Base-by-base conservation (phyloP, 2,888 invertebrate species). In the Lottia gigantea region DNA sequence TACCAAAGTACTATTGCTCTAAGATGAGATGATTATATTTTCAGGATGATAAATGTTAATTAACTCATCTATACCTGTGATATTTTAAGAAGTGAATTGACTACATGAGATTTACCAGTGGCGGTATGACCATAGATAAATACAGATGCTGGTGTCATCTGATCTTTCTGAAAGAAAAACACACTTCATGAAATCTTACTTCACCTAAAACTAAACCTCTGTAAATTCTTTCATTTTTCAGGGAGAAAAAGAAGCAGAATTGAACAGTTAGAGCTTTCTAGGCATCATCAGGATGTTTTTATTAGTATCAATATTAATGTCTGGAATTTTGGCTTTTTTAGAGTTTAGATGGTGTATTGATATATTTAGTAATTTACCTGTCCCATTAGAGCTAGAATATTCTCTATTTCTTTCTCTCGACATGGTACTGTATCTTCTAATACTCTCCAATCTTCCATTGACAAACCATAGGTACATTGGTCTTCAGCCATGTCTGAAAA, bases 101-200 rank as follows among this genome's bases (percentile, higher is more conserved):
- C 86, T 71, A 95, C 91, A 23, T 92, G 87, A n/a, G 93, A 92
- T 90, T 96, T 96, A 45, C 95, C 96, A 26, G 94, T 94, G 14
- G 94, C 93, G 78, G 94, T 92, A 86, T 93, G 93, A n/a, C 96
- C 96, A 86, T 93, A 93, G 68, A 95, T 82, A 90, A 94, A 95
- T 81, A 96, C 89, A 77, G 92, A 91, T 78, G 92, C 90, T 8
- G 78, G 75, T 0, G 82, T 77, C 64, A 68, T 64, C 49, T 83
- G 80, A 62, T 74, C 62, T 66, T 74, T 78, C 85, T 85, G 77
- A 19, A 75, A 75, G 47, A 70, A 61, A 63, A 72, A 68, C 68
- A 66, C 23, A 55, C 11, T n/a, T n/a, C n/a, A n/a, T n/a, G n/a
- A n/a, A n/a, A n/a, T n/a, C n/a, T n/a, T n/a, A n/a, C n/a, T n/a